Percentiles rank a stretch among this genome's conserved stretches.
These are phyloP conservation scores for Axis porcinus DNA, from an alignment of 2,113 vertebrate genomes.

Conservation along the genomic window DNA sequence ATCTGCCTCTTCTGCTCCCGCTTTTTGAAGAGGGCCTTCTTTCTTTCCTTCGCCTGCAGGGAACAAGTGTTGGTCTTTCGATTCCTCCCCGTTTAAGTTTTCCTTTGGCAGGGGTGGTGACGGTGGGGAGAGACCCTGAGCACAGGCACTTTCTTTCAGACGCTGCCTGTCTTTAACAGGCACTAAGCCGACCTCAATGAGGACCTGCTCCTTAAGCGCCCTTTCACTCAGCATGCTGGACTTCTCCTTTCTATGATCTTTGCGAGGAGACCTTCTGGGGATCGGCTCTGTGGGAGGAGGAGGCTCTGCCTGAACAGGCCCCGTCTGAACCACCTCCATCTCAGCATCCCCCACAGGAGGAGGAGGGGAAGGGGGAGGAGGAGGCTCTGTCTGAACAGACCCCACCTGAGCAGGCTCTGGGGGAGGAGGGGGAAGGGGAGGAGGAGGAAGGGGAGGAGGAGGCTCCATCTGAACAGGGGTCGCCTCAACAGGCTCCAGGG, in stretches of 20 bases:
- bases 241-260: constrained; percentile 48
- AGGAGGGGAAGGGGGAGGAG: not conserved
- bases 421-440: not conserved
- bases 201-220: constrained; percentile 48
- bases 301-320: not conserved
- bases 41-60: not conserved
- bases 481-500: not conserved
- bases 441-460: not conserved
- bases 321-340: not conserved
- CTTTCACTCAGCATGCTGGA: not conserved
- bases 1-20: not conserved
- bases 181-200: constrained; percentile 23
- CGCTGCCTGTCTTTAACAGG: constrained; percentile 10
- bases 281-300: not conserved
- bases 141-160: not conserved
- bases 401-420: not conserved
- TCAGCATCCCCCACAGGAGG: not conserved
- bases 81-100: not conserved
- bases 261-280: constrained; percentile 31
- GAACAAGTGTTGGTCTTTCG: constrained; percentile 67
- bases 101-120: constrained; percentile 21
- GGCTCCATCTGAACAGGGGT: not conserved
- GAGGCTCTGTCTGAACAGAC: not conserved
- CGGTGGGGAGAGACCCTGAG: not conserved
- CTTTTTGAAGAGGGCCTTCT: constrained; percentile 17